These are phyloP conservation scores for Mystacornis crossleyi DNA, from an alignment of 2,113 vertebrate genomes.

Conservation along the genomic window DNA sequence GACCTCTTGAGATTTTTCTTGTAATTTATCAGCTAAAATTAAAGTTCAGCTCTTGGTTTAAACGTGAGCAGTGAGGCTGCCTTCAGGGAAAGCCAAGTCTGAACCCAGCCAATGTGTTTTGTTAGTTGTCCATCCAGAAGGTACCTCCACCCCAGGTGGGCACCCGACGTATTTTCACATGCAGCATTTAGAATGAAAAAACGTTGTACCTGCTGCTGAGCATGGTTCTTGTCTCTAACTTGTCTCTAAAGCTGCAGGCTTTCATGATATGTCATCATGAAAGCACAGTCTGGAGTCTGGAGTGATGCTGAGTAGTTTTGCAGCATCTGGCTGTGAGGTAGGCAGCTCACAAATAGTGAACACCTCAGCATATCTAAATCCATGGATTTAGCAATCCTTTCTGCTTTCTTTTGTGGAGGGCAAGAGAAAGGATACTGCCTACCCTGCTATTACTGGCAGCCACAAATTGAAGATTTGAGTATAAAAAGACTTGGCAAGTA, in stretches of 20 bases:
- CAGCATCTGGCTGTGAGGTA: background rate
- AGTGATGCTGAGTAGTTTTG: background rate
- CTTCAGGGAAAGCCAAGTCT: background rate
- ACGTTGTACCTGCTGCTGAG: fast-evolving
- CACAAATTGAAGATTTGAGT: background rate
- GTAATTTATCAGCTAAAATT: background rate
- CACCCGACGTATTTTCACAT: fast-evolving
- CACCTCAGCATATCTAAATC: background rate
- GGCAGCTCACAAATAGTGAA: background rate
- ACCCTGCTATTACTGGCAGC: background rate
- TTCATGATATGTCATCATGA: background rate
- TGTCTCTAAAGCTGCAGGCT: background rate
- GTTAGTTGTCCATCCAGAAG: background rate
- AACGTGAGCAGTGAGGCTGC: background rate
- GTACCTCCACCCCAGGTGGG: fast-evolving
- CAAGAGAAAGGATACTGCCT: background rate
- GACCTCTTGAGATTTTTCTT: background rate
- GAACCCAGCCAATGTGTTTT: fast-evolving
- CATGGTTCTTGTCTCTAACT: background rate
- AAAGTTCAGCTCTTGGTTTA: background rate
- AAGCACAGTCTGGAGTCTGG: background rate
- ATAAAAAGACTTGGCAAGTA: background rate
- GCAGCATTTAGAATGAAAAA: background rate
- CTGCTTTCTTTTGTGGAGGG: background rate
- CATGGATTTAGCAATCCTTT: background rate